phyloP scores from a whole-genome alignment of 1,140 invertebrate species.

The Drosophila repletoides region DNA sequence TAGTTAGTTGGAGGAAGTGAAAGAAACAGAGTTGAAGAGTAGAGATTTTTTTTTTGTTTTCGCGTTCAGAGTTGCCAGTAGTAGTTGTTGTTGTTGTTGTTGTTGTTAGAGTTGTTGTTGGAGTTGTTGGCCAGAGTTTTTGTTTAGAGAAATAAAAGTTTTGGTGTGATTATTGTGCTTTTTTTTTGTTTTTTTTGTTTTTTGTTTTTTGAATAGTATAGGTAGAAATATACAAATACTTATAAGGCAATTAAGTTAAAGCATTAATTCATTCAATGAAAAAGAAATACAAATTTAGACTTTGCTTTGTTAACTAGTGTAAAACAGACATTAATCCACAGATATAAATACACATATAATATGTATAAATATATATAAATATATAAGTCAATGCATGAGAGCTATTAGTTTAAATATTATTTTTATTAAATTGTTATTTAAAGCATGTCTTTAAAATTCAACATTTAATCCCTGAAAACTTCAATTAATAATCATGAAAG shows the following conservation, averaged over 20 bases:
- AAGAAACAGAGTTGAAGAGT: slow-evolving; percentile 70
- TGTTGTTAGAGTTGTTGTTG: slow-evolving; percentile 30
- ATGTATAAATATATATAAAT: too few species aligned
- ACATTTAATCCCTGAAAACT: too few species aligned
- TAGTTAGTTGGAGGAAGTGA: slow-evolving; percentile 53
- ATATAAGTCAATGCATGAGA: not conserved
- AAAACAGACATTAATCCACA: not conserved
- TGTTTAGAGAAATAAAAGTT: slow-evolving; percentile 72
- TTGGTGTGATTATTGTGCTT: slow-evolving; percentile 73
- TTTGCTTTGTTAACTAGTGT: not conserved
- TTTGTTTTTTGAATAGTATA: slow-evolving; percentile 16
- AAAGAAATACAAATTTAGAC: not conserved
- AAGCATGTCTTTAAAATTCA: not conserved
- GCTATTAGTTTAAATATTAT: not conserved
- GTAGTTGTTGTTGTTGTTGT: slow-evolving; percentile 51
- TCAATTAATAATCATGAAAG: too few species aligned
- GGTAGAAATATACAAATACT: slow-evolving; percentile 22
- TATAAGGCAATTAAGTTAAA: slow-evolving; percentile 18
- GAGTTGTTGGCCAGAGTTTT: slow-evolving; percentile 64
- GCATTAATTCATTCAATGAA: slow-evolving; percentile 22
- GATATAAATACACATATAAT: not conserved
- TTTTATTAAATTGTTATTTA: not conserved
- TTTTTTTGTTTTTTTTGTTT: slow-evolving; percentile 40
- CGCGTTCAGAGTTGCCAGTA: slow-evolving; percentile 61
- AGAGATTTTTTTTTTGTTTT: slow-evolving; percentile 40